Base-by-base conservation (phyloP, 2,888 invertebrate genomes). In the Leucoma salicis region DNA sequence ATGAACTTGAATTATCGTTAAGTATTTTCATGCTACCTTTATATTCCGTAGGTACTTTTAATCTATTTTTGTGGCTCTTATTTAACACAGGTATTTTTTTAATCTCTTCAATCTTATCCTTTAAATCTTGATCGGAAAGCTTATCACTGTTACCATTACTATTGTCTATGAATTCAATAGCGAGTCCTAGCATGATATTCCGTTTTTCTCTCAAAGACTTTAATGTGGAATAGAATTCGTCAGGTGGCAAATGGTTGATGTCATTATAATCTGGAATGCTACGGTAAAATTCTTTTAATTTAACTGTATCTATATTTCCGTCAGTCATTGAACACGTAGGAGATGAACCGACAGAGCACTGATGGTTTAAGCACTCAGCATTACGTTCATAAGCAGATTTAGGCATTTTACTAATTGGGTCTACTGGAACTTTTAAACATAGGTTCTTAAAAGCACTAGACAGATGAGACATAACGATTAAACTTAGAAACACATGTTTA, bases 251-350 rank as follows among this genome's bases (percentile, higher is more conserved):
- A 78, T 95, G 95, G 70, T 94, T 92, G 1, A 96, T 91, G 35
- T 95, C 95, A 44, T 91, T 92, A 55, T 95, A 95, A 69, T 95
- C 95, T 41, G 95, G 95, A 68, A 95, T 95, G 63, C 94, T 95
- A 37, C 92, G 92, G 57, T 94, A 93, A 74, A 95, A 95, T 45
- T 95, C 92, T 44, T 94, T 90, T 51, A 95, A 87, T 35, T 92
- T 92, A 33, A 92, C 79, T 27, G 91, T 88, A 35, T 92, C 91
- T 36, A 83, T 64, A 44, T 90, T 81, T 2, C 75, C 66, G 1
- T 69, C 70, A n/a, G 66, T 63, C 5, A 70, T 46, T 59, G 88
- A 69, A 54, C 74, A 77, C 16, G 72, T 75, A 31, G 82, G 78
- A 35, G 75, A 61, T 1, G 85, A 82, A 58, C 85, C 84, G 32